Evolutionary conservation across 2,797 vertebrate species (phyloP), one percentile per base, ranked within the genome.

Genomic region (Lindbergichthys nudifrons): DNA sequence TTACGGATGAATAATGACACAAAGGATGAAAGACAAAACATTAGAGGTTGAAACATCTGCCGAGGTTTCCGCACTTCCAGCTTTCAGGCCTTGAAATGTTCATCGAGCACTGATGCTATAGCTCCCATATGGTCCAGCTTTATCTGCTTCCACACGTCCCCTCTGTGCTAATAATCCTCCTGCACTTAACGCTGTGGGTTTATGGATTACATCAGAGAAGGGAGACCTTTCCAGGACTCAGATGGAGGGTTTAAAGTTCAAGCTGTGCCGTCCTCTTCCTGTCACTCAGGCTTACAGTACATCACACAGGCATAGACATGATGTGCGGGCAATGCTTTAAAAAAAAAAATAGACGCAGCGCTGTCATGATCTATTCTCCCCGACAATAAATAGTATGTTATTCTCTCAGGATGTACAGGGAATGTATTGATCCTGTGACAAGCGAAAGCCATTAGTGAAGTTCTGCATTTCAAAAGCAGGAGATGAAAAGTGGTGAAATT

Each of bases 381-480:
- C 70, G 13, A 87, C 82, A 84, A 87, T 88, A 63, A 83, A 73
- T 51, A 58, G 52, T 5, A 53, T 79, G 77, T 83, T 82, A 79
- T 80, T 81, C 77, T 82, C 78, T 68, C 39, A 67, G 80, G 69
- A 85, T 52, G 63, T 75, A 77, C 80, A 81, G 77, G 50, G 30
- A 43, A 76, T 0, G 65, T 83, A 90, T 87, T 87, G 88, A 89
- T 90, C 85, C 66, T 63, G 69, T 84, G 87, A 89, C 87, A 88
- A 88, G 75, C 50, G 56, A 77, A 79, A 79, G 60, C 85, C 85
- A 87, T 87, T 89, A 83, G 83, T 32, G 77, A 69, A 73, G 79
- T 84, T 82, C 73, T 85, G 83, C 86, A 88, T 92, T 91, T 89
- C 85, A 92, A 90, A 88, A 81, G 79, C 51, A 10, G 67, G 10